A percentile compares a stretch with the other conserved stretches of the same genome.
phyloP scores from a whole-genome alignment of 2,113 vertebrate genomes.

The Onychostruthus taczanowskii region DNA sequence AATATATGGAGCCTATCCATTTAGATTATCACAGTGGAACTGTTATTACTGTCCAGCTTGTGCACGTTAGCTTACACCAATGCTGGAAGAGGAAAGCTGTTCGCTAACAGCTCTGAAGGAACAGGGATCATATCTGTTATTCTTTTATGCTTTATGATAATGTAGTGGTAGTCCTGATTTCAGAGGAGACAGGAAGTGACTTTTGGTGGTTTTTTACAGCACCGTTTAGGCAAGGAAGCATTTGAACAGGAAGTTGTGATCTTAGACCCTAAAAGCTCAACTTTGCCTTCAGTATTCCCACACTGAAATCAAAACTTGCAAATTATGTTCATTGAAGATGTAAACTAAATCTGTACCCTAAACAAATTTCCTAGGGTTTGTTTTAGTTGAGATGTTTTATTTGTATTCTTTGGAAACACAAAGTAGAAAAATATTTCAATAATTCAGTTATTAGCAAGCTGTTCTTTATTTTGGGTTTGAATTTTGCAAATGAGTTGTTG shows the following conservation, averaged over 20 bases:
- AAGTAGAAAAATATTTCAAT: background rate
- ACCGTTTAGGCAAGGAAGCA: background rate
- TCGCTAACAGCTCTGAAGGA: background rate
- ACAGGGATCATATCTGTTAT: background rate
- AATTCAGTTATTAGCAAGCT: background rate
- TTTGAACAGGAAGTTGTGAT: background rate
- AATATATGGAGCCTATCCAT: background rate
- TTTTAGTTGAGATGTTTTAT: background rate
- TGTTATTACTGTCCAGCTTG: background rate
- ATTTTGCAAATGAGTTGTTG: background rate
- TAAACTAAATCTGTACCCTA: background rate
- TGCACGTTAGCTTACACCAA: accelerated
- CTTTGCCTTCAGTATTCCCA: background rate
- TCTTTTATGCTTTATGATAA: background rate
- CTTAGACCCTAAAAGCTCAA: background rate
- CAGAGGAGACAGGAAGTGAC: background rate
- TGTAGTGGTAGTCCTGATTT: background rate
- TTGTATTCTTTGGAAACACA: background rate
- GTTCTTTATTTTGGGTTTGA: background rate
- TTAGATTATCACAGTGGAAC: background rate
- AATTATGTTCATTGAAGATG: background rate
- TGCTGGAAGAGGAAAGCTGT: background rate
- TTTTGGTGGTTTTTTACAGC: background rate
- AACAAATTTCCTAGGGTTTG: background rate
- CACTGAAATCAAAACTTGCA: background rate